Evolutionary conservation across 1,140 invertebrate genomes (phyloP), one percentile per base, ranked within the genome.

Genomic region (Episyrphus balteatus): DNA sequence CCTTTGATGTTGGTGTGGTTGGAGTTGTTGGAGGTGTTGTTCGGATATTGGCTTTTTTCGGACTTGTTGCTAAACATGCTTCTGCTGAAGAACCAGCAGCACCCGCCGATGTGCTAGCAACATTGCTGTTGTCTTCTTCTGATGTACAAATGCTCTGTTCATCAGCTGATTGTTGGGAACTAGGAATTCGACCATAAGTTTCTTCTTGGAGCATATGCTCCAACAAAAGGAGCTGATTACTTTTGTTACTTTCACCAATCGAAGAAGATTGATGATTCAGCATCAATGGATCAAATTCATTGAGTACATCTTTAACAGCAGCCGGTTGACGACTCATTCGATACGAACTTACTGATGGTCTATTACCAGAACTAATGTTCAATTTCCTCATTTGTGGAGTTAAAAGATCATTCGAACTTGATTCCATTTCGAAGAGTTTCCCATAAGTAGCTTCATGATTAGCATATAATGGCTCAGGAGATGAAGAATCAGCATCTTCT

Each of bases 281-380:
- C 11, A 12, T 17, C n/a, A 68, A 41, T n/a, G 66, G 66, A 54
- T 68, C 66, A 18, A 68, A 68, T 51, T 68, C 66, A 38, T 65
- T 46, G 5, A 68, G 58, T 12, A 68, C 44, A 5, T 60, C 63
- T 12, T 48, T 0, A 55, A 50, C 34, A 57, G 50, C 0, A 42
- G 42, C 3, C 7, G 38, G 48, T 50, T 52, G 13, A 49, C 48
- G 17, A 7, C 8, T 13, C 17, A 36, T 18, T 42, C 14, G 30
- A 14, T 11, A 32, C 39, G 30, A 30, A 59, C 54, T 48, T 58
- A 37, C 47, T 54, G 41, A 61, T 58, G 50, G 54, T 53, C 12
- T 36, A 5, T n/a, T n/a, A n/a, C 5, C 12, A 5, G 34, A 12
- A 12, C 34, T 36, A 3, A 36, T 26, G 8, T 5, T 48, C 49